These are phyloP conservation scores for Drosophila ercepeae DNA, from an alignment of 1,140 invertebrate species.

Conservation along the genomic window DNA sequence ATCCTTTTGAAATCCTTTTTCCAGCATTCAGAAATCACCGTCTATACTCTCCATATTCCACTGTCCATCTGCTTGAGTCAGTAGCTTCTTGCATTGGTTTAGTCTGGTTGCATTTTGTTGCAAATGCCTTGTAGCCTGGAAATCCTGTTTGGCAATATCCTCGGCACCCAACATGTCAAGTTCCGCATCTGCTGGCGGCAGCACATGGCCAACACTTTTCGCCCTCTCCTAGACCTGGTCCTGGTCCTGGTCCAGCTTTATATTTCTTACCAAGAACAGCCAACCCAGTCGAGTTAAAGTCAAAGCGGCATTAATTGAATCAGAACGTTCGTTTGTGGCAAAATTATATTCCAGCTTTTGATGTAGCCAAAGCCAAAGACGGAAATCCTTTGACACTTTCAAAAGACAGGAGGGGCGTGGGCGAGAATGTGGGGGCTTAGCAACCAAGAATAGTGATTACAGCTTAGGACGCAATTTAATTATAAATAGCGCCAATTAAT, in stretches of 20 bases:
- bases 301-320: slow-evolving; percentile 47
- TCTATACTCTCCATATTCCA: background rate
- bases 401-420: background rate
- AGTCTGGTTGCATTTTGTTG: slow-evolving; percentile 55
- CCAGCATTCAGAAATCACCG: background rate
- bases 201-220: slow-evolving; percentile 2
- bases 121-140: slow-evolving; percentile 70
- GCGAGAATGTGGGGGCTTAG: slow-evolving; percentile 6
- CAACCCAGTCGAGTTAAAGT: slow-evolving; percentile 10
- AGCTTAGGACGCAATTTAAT: slow-evolving; percentile 56
- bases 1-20: background rate
- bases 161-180: slow-evolving; percentile 45
- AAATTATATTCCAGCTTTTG: slow-evolving; percentile 47
- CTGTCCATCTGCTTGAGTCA: slow-evolving; percentile 37
- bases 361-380: slow-evolving; percentile 23
- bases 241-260: slow-evolving; percentile 17
- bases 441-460: slow-evolving; percentile 50
- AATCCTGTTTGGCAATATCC: slow-evolving; percentile 76
- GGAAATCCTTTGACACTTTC: slow-evolving; percentile 25
- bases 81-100: slow-evolving; percentile 46
- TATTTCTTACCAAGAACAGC: background rate
- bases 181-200: slow-evolving; percentile 18
- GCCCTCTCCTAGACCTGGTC: too few relatives aligned
- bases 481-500: slow-evolving; percentile 69
- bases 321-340: slow-evolving; percentile 35